Evolutionary conservation across 2,888 invertebrate genomes (phyloP).

Genomic region (Anarsia innoxiella): DNA sequence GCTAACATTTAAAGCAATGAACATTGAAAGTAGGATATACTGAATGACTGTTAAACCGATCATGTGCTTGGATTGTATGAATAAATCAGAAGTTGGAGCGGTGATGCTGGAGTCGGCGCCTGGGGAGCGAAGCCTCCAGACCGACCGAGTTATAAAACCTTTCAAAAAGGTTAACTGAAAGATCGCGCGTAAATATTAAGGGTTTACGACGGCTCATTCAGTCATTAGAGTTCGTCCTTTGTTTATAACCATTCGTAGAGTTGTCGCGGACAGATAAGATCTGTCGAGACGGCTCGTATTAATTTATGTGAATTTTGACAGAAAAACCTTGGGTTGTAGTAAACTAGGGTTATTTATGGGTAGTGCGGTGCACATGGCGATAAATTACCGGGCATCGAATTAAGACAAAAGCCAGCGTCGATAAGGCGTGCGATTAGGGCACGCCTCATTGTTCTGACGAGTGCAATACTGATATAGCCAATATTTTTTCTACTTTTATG

Average conservation of each 20-base stretch:
- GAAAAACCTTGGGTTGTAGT: constrained; percentile 42
- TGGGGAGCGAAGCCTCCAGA: constrained; percentile 46
- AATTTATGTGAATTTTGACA: constrained; percentile 72
- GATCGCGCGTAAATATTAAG: constrained; percentile 68
- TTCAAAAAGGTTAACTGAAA: constrained; percentile 65
- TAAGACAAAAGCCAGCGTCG: constrained; percentile 66
- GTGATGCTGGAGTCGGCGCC: constrained; percentile 56
- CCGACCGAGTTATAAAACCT: constrained; percentile 63
- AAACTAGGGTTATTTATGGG: constrained; percentile 67
- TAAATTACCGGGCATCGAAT: constrained; percentile 66
- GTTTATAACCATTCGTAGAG: constrained; percentile 64
- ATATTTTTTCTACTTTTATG: constrained; percentile 59
- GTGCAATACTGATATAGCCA: constrained; percentile 51
- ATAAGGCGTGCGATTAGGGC: constrained; percentile 58
- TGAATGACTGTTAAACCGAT: too few species aligned
- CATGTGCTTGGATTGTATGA: constrained; percentile 70
- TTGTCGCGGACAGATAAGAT: constrained; percentile 35
- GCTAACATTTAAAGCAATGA: too few species aligned
- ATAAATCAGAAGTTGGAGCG: constrained; percentile 70
- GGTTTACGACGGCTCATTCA: constrained; percentile 69
- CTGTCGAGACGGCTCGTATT: constrained; percentile 52
- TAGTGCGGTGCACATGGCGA: constrained; percentile 43
- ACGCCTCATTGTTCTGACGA: constrained; percentile 57
- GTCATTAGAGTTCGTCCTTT: constrained; percentile 65
- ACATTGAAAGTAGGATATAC: too few species aligned